phyloP scores from a whole-genome alignment of 2,888 invertebrate genomes.

The Halictus quadricinctus region DNA sequence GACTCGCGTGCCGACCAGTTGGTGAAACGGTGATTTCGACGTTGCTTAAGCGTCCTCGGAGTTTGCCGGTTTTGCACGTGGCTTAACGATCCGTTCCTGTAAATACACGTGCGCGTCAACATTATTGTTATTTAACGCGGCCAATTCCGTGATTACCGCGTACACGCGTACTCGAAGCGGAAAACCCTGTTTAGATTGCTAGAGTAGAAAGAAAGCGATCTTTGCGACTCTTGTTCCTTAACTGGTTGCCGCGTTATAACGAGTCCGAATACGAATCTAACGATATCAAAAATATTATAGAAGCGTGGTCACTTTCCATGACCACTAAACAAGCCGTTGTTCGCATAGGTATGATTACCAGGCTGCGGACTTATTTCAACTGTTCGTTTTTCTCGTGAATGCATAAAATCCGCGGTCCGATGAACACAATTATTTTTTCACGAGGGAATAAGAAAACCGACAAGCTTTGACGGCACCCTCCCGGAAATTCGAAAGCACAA shows the following conservation, averaged over 20 bases:
- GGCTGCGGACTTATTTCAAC: too few relatives aligned
- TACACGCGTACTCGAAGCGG: neutral
- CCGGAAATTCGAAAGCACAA: slow-evolving; percentile 26
- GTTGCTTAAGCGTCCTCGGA: neutral
- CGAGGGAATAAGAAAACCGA: neutral
- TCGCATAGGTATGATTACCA: too few relatives aligned
- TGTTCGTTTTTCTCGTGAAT: too few relatives aligned
- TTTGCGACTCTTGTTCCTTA: neutral
- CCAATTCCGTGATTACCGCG: neutral
- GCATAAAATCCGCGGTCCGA: neutral
- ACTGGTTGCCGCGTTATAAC: neutral
- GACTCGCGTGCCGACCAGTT: neutral
- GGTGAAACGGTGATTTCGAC: neutral
- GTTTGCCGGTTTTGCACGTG: neutral
- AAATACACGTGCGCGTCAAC: neutral
- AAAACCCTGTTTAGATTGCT: neutral
- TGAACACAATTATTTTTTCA: neutral
- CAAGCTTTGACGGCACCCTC: neutral
- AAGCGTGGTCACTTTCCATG: too few relatives aligned
- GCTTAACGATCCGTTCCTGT: neutral
- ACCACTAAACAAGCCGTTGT: too few relatives aligned
- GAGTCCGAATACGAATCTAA: too few relatives aligned
- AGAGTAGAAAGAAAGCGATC: neutral
- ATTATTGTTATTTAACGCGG: neutral
- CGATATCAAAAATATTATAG: too few relatives aligned